A percentile compares a stretch with the other conserved stretches of the same genome.
phyloP scores from a whole-genome alignment of 1,140 invertebrate genomes.

The Drosophila mauritiana region DNA sequence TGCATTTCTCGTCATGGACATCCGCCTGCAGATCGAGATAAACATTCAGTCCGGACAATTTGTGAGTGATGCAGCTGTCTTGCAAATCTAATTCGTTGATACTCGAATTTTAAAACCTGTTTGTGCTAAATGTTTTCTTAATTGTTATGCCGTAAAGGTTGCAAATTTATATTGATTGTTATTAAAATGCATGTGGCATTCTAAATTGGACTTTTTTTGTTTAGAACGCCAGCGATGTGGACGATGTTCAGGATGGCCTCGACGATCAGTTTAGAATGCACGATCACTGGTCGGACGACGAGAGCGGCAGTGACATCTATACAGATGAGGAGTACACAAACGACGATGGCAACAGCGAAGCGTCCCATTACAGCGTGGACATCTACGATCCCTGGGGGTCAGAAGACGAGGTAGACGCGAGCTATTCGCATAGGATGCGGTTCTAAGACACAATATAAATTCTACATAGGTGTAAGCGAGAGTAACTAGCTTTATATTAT shows the following conservation, averaged over 20 bases:
- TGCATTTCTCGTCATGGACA: slow-evolving; percentile 85
- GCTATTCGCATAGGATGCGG: slow-evolving; percentile 35
- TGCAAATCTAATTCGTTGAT: not conserved
- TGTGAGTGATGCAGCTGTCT: slow-evolving; percentile 23
- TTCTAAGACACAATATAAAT: slow-evolving; percentile 50
- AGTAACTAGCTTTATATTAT: slow-evolving; percentile 34
- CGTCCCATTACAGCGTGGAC: slow-evolving; percentile 53
- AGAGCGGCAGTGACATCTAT: slow-evolving; percentile 59
- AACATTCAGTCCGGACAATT: slow-evolving; percentile 85
- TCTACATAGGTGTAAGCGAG: slow-evolving; percentile 40
- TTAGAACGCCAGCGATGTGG: slow-evolving; percentile 71
- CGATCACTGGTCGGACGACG: slow-evolving; percentile 50
- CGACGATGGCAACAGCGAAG: slow-evolving; percentile 61
- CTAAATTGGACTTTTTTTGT: not conserved
- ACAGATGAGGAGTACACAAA: slow-evolving; percentile 70
- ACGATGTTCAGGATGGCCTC: slow-evolving; percentile 49
- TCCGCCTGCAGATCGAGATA: slow-evolving; percentile 86
- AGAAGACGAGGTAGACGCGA: slow-evolving; percentile 47
- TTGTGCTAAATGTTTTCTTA: not conserved
- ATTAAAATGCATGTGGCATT: not conserved
- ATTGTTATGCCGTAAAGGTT: not conserved
- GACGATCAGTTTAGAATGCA: slow-evolving; percentile 23
- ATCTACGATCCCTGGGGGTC: slow-evolving; percentile 63
- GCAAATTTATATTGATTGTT: too few species aligned
- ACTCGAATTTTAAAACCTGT: not conserved